A percentile compares a stretch with the other conserved stretches of the same genome.
phyloP scores from a whole-genome alignment of 2,888 invertebrate species.

The Corbicula japonica region DNA sequence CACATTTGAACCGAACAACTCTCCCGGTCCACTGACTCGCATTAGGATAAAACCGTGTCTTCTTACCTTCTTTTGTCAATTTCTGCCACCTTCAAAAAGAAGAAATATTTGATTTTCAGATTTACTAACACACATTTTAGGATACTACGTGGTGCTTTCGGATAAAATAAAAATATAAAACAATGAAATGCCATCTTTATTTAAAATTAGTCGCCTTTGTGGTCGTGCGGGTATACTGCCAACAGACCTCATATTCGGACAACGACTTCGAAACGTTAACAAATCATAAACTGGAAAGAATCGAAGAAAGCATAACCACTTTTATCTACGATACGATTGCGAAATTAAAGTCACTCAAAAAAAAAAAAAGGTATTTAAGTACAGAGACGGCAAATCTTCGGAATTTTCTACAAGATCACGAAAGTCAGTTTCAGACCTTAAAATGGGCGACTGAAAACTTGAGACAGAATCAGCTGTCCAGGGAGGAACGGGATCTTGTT shows the following conservation, averaged over 20 bases:
- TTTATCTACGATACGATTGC: constrained; percentile 38
- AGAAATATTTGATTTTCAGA: too few relatives aligned
- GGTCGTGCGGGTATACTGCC: constrained; percentile 21
- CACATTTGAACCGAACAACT: too few relatives aligned
- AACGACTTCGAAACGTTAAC: constrained; percentile 17
- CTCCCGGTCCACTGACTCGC: too few relatives aligned
- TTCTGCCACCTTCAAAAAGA: too few relatives aligned
- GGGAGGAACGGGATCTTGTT: constrained; percentile 50
- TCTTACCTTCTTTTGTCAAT: too few relatives aligned
- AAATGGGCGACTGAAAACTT: constrained; percentile 46
- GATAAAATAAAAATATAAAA: too few relatives aligned
- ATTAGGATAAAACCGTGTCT: too few relatives aligned
- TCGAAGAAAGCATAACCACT: constrained; percentile 45
- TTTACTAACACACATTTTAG: too few relatives aligned
- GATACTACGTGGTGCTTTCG: too few relatives aligned
- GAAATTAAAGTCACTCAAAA: constrained; percentile 23
- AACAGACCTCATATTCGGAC: constrained; percentile 36
- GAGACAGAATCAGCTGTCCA: constrained; percentile 16
- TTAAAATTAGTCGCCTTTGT: too few relatives aligned
- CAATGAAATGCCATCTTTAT: too few relatives aligned
- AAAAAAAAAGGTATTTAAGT: constrained; percentile 26
- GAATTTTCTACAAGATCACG: constrained; percentile 29
- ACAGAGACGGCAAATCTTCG: constrained; percentile 25
- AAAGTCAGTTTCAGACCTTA: constrained; percentile 21
- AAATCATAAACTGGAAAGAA: constrained; percentile 34